phyloP scores from a whole-genome alignment of 2,797 vertebrate genomes.

The Crenichthys baileyi region DNA sequence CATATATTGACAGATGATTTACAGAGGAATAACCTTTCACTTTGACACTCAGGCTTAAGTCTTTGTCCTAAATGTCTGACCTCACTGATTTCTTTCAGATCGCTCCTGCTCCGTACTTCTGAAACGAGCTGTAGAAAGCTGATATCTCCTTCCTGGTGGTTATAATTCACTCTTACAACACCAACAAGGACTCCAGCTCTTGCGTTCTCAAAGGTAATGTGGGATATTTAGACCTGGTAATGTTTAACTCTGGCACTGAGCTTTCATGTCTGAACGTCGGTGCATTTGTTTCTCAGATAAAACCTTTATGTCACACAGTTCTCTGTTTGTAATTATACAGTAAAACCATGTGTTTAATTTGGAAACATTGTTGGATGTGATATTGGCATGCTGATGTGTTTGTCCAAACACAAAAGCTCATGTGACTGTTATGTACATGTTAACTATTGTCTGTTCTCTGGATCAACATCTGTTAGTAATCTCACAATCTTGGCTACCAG shows the following conservation, averaged over 20 bases:
- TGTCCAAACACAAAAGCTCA: conserved; percentile 20
- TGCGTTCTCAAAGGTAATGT: conserved; percentile 22
- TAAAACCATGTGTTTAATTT: conserved; percentile 28
- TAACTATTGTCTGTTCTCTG: conserved; percentile 23
- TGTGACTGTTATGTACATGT: neutral
- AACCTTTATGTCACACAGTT: conserved; percentile 22
- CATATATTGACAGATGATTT: neutral
- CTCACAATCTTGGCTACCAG: conserved; percentile 37
- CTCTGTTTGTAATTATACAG: conserved; percentile 34
- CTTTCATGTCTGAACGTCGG: conserved; percentile 46
- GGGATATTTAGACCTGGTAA: conserved; percentile 34
- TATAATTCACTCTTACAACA: conserved; percentile 43
- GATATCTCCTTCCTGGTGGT: conserved; percentile 29
- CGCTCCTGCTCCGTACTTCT: conserved; percentile 50
- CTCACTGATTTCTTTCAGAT: conserved; percentile 70
- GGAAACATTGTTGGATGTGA: conserved; percentile 17
- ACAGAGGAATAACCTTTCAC: neutral
- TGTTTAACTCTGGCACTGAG: conserved; percentile 30
- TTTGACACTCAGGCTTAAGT: neutral
- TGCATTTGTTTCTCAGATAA: conserved; percentile 34
- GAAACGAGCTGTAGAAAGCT: conserved; percentile 46
- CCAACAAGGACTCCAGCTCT: conserved; percentile 32
- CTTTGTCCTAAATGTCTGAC: conserved; percentile 62
- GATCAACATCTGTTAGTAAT: conserved; percentile 68
- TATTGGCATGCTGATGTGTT: conserved; percentile 22